These are phyloP conservation scores for Pelodiscus sinensis DNA, from an alignment of 2,113 vertebrate genomes.

Conservation along the genomic window DNA sequence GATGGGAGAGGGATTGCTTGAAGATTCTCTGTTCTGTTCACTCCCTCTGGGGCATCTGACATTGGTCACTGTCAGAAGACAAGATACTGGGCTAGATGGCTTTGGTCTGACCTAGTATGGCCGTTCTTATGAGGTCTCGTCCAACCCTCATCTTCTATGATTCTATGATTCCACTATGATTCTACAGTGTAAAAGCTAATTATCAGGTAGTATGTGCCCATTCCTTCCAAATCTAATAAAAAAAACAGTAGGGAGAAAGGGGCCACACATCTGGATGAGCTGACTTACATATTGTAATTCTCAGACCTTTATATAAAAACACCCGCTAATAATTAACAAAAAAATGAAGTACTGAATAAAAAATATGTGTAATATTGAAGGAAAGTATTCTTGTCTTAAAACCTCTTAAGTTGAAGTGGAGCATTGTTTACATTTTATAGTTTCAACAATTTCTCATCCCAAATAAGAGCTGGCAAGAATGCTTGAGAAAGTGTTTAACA, in stretches of 20 bases:
- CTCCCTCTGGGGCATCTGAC: too few species aligned
- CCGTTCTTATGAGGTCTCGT: too few species aligned
- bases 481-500: neutral
- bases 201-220: neutral
- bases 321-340: neutral
- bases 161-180: too few species aligned
- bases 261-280: neutral
- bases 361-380: neutral
- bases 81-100: too few species aligned
- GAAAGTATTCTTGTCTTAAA: neutral
- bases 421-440: slow-evolving; percentile 12
- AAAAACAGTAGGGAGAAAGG: neutral
- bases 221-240: neutral
- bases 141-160: too few species aligned
- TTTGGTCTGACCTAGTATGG: too few species aligned
- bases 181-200: neutral
- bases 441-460: neutral
- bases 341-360: neutral
- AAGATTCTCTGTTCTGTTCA: too few species aligned
- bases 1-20: too few species aligned
- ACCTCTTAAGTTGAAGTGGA: neutral
- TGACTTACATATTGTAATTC: neutral
- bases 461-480: neutral
- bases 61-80: too few species aligned
- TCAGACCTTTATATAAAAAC: neutral